These are phyloP conservation scores for Bruchidius siliquastri DNA, from an alignment of 2,888 invertebrate genomes.

Conservation along the genomic window DNA sequence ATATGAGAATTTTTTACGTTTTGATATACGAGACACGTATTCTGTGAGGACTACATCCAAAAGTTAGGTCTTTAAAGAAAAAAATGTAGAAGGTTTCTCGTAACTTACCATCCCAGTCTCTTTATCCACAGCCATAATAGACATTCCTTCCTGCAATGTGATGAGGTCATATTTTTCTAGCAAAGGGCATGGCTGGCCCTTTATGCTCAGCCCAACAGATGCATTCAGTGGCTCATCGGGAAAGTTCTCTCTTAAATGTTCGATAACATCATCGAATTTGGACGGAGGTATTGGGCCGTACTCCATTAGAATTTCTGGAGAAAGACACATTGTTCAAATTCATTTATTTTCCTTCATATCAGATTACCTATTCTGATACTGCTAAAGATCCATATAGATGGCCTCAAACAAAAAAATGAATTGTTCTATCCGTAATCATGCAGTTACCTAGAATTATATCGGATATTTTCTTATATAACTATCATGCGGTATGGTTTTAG, in stretches of 20 bases:
- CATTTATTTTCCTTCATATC: too few relatives aligned
- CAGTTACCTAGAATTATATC: too few relatives aligned
- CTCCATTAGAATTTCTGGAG: conserved; percentile 35
- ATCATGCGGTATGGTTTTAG: too few relatives aligned
- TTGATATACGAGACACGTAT: too few relatives aligned
- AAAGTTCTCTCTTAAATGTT: conserved; percentile 69
- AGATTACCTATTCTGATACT: too few relatives aligned
- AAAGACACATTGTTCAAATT: neutral
- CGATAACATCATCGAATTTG: conserved; percentile 60
- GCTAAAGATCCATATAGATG: too few relatives aligned
- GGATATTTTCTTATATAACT: too few relatives aligned
- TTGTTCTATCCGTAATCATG: too few relatives aligned
- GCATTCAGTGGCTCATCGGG: conserved; percentile 80
- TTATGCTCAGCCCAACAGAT: conserved; percentile 67
- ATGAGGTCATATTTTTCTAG: conserved; percentile 67
- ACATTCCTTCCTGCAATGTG: conserved; percentile 71
- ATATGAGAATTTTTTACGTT: too few relatives aligned
- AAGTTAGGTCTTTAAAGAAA: neutral
- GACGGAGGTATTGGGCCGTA: conserved; percentile 49
- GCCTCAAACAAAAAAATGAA: too few relatives aligned
- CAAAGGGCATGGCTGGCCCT: conserved; percentile 66
- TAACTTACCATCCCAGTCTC: conserved; percentile 57
- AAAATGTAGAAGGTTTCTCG: neutral
- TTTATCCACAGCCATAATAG: conserved; percentile 61
- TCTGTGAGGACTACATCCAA: too few relatives aligned